Percentiles rank a stretch among this genome's conserved stretches.
phyloP scores from a whole-genome alignment of 2,113 vertebrate genomes.

The Fregetta grallaria region DNA sequence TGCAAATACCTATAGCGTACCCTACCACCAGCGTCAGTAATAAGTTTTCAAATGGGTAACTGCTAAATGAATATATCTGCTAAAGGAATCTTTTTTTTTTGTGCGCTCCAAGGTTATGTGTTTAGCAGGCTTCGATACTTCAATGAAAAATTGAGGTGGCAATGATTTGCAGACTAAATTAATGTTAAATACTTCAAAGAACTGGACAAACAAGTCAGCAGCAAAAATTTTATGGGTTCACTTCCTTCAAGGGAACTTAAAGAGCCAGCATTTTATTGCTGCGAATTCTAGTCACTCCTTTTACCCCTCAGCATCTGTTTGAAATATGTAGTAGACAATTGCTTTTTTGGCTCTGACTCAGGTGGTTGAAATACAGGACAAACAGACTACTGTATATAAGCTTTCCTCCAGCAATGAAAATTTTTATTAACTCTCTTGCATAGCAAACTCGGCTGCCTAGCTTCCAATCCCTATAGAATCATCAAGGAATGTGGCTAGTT shows the following conservation, averaged over 20 bases:
- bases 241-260: conserved; percentile 75
- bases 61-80: conserved; percentile 45
- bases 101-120: conserved; percentile 25
- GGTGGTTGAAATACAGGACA: conserved; percentile 85
- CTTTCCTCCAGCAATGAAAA: conserved; percentile 75
- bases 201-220: conserved; percentile 75
- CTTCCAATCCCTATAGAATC: conserved; percentile 58
- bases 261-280: conserved; percentile 79
- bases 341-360: conserved; percentile 82
- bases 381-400: conserved; percentile 83
- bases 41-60: conserved; percentile 1
- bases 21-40: background rate
- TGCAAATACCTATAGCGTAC: background rate
- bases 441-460: conserved; percentile 57
- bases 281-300: conserved; percentile 77
- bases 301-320: conserved; percentile 87
- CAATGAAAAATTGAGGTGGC: conserved; percentile 71
- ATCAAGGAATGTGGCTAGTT: conserved; percentile 69
- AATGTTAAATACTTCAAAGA: conserved; percentile 79
- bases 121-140: conserved; percentile 68
- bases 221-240: conserved; percentile 77
- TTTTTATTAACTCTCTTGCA: conserved; percentile 74
- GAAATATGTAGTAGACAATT: conserved; percentile 86
- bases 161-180: conserved; percentile 74
- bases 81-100: conserved; percentile 21